Conservation (phyloP, 2,113 vertebrate species). For the Bufo gargarizans region DNA sequence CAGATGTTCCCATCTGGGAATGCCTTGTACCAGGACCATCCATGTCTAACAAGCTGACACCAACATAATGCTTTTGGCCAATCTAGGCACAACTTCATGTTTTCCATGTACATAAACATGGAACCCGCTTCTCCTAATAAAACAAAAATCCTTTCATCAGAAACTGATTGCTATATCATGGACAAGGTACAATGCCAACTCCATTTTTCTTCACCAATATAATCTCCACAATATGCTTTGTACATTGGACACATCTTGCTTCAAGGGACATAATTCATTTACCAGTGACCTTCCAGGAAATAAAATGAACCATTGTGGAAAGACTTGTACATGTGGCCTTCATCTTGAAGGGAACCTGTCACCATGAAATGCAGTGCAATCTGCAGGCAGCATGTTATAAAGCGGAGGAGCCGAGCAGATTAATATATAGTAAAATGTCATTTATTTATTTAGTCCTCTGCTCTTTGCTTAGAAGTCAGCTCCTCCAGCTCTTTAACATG, state of each 20-base stretch:
- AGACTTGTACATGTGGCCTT: not conserved
- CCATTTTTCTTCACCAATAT: not conserved
- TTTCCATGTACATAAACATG: constrained; percentile 6
- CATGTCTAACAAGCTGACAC: not conserved
- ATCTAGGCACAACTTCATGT: not conserved
- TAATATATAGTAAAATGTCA: no score
- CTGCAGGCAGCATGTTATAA: no score
- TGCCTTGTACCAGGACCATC: not conserved
- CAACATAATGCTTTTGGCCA: not conserved
- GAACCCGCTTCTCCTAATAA: not conserved
- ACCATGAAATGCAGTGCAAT: no score
- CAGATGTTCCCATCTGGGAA: constrained; percentile 23
- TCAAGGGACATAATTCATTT: not conserved
- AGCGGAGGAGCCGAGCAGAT: no score
- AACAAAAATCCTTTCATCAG: not conserved
- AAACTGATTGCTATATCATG: not conserved
- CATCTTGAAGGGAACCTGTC: no score
- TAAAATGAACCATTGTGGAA: not conserved
- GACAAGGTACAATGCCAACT: not conserved
- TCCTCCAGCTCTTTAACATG: no score
- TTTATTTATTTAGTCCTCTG: no score
- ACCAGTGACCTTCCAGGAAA: not conserved
- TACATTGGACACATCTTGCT: not conserved
- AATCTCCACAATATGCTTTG: not conserved
- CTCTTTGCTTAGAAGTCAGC: no score